Evolutionary conservation across 1,140 invertebrate species (phyloP).

Genomic region (Neocloeon triangulifer): DNA sequence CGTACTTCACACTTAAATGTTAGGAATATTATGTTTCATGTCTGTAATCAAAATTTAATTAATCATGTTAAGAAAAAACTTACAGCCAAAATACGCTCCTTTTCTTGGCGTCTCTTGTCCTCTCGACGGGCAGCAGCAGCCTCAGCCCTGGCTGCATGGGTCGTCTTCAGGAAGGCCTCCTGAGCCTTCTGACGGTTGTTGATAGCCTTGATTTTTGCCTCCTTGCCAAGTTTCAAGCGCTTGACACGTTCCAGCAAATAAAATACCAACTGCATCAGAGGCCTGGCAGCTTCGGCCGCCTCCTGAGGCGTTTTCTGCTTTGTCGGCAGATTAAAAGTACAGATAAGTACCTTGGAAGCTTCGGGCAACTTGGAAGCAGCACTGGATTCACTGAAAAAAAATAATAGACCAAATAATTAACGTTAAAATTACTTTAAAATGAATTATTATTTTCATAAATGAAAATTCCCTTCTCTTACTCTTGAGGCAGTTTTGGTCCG

Average conservation of each 20-base stretch:
- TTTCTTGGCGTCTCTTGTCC: conserved; percentile 72
- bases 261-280: conserved; percentile 69
- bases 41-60: too few relatives aligned
- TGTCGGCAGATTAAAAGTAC: conserved; percentile 52
- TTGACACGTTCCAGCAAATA: conserved; percentile 82
- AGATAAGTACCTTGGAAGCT: conserved; percentile 56
- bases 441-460: too few relatives aligned
- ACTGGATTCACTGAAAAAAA: conserved; percentile 24
- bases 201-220: conserved; percentile 78
- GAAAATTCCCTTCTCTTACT: too few relatives aligned
- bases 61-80: conserved; percentile 6
- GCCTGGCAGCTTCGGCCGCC: conserved; percentile 47
- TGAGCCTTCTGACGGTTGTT: conserved; percentile 79
- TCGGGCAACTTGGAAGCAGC: conserved; percentile 34
- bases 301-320: conserved; percentile 32
- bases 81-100: conserved; percentile 49
- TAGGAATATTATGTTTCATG: too few relatives aligned
- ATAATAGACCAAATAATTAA: too few relatives aligned
- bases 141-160: conserved; percentile 77
- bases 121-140: conserved; percentile 61
- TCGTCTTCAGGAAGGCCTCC: conserved; percentile 80
- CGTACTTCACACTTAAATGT: too few relatives aligned
- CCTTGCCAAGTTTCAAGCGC: conserved; percentile 70
- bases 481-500: conserved; percentile 73
- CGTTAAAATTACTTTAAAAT: too few relatives aligned